phyloP scores from a whole-genome alignment of 2,888 invertebrate genomes.

The Aporophyla lueneburgensis region DNA sequence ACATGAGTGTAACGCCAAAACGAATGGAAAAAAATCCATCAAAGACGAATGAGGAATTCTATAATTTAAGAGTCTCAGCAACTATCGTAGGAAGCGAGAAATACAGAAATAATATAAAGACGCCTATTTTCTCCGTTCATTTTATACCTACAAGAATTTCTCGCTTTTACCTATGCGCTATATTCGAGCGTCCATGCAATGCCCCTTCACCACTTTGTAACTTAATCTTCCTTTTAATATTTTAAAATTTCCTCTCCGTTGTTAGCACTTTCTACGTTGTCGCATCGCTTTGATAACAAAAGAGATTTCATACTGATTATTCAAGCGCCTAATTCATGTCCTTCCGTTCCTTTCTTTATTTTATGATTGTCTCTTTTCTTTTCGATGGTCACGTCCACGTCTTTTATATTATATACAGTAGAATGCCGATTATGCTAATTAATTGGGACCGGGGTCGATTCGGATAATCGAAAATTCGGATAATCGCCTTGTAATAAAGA shows the following conservation, averaged over 20 bases:
- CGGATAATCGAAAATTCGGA: too few relatives aligned
- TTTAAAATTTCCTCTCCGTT: slow-evolving; percentile 7
- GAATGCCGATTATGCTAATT: too few relatives aligned
- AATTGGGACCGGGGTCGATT: too few relatives aligned
- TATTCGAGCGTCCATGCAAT: slow-evolving; percentile 14
- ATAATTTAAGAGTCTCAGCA: slow-evolving; percentile 22
- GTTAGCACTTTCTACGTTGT: slow-evolving; percentile 3
- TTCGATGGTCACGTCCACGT: not conserved
- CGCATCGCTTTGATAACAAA: slow-evolving; percentile 20
- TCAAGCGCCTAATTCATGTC: slow-evolving; percentile 23
- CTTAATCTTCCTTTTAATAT: not conserved
- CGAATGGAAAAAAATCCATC: too few relatives aligned
- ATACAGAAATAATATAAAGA: slow-evolving; percentile 43
- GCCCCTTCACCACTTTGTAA: slow-evolving; percentile 5
- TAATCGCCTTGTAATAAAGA: too few relatives aligned
- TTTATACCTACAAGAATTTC: slow-evolving; percentile 45
- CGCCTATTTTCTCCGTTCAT: slow-evolving; percentile 55
- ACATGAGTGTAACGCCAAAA: too few relatives aligned
- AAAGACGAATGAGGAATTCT: slow-evolving; percentile 41
- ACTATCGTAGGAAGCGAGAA: slow-evolving; percentile 36
- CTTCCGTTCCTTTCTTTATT: slow-evolving; percentile 8
- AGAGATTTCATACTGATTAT: slow-evolving; percentile 19
- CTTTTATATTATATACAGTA: not conserved
- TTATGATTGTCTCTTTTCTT: slow-evolving; percentile 2
- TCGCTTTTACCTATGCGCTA: slow-evolving; percentile 7